These are phyloP conservation scores for Lymantria dispar DNA, from an alignment of 2,888 invertebrate genomes.

Conservation along the genomic window DNA sequence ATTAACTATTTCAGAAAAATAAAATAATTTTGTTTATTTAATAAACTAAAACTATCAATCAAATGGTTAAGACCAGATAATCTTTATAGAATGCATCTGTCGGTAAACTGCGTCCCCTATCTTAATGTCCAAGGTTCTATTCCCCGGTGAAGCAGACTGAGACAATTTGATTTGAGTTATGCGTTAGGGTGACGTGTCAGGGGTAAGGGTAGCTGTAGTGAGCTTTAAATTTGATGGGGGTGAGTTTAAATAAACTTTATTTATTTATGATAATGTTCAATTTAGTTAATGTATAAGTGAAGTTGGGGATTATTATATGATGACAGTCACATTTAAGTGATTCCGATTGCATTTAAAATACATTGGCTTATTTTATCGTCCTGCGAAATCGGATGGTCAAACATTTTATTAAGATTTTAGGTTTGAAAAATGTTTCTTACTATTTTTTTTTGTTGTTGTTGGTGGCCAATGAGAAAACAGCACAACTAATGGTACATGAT, in stretches of 20 bases:
- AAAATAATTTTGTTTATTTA: too few relatives aligned
- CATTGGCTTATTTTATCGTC: background rate
- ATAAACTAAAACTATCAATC: constrained; percentile 8
- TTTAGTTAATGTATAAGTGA: constrained; percentile 10
- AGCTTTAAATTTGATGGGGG: constrained; percentile 4
- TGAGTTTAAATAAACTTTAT: constrained; percentile 23
- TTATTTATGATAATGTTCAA: constrained; percentile 25
- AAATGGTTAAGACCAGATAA: constrained; percentile 24
- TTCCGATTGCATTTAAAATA: background rate
- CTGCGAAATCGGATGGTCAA: too few relatives aligned
- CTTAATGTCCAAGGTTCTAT: constrained; percentile 24
- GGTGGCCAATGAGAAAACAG: too few relatives aligned
- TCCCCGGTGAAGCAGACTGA: constrained; percentile 44
- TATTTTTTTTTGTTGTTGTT: too few relatives aligned
- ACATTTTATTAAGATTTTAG: too few relatives aligned
- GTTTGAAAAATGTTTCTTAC: too few relatives aligned
- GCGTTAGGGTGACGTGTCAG: constrained; percentile 23
- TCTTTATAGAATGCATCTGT: constrained; percentile 24
- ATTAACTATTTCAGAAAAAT: too few relatives aligned
- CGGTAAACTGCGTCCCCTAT: constrained; percentile 11
- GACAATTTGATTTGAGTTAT: constrained; percentile 48
- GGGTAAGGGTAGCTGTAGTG: constrained; percentile 17
- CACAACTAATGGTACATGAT: too few relatives aligned
- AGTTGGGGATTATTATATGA: background rate
- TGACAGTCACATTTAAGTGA: background rate